A percentile compares a stretch with the other conserved stretches of the same genome.
Evolutionary conservation across 2,113 vertebrate genomes (phyloP).

Genomic region (Solea senegalensis): DNA sequence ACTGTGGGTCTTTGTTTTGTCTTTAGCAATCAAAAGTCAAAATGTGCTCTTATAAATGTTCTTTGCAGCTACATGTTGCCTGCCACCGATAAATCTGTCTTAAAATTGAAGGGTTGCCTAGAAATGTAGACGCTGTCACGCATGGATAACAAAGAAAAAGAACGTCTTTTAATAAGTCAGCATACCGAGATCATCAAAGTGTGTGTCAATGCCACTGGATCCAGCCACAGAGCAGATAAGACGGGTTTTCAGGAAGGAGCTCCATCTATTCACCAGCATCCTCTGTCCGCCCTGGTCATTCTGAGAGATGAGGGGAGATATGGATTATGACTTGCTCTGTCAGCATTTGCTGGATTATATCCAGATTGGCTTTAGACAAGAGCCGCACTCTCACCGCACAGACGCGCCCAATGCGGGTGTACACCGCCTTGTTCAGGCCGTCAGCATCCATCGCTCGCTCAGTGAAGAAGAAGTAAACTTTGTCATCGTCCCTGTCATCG

Average conservation of each 20-base stretch:
- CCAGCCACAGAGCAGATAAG: constrained; percentile 94
- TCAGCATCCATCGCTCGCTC: constrained; percentile 89
- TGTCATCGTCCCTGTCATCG: constrained; percentile 93
- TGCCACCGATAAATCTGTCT: background rate
- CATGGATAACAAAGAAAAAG: no score
- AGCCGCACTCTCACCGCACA: constrained; percentile 86
- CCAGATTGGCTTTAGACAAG: background rate
- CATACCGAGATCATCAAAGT: constrained; percentile 96
- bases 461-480: constrained; percentile 97
- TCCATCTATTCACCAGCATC: constrained; percentile 96
- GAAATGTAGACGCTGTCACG: no score
- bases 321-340: constrained; percentile 11
- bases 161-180: background rate
- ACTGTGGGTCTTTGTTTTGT: no score
- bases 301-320: constrained; percentile 71
- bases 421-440: constrained; percentile 84
- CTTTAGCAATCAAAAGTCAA: no score
- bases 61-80: no score
- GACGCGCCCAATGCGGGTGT: constrained; percentile 88
- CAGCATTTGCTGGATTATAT: background rate
- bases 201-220: constrained; percentile 91
- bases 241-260: constrained; percentile 92
- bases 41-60: no score
- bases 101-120: background rate
- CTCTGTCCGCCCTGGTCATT: constrained; percentile 95